phyloP scores from a whole-genome alignment of 2,113 vertebrate species.

The Dicaeum eximium region DNA sequence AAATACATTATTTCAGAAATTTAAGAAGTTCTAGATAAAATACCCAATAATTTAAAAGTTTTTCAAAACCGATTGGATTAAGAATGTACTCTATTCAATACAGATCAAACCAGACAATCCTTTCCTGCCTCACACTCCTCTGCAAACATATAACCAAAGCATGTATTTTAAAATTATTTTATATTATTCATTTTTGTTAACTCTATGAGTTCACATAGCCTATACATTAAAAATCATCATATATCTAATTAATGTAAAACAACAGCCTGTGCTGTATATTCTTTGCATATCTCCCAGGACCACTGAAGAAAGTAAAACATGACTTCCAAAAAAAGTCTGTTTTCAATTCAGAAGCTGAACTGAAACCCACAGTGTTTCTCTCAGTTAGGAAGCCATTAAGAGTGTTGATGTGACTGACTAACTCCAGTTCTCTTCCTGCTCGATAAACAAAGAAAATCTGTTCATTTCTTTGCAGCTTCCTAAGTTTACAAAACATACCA shows the following conservation, averaged over 20 bases:
- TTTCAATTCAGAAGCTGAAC: background rate
- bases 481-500: background rate
- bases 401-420: background rate
- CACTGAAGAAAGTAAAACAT: background rate
- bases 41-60: background rate
- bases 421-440: background rate
- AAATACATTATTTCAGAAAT: background rate
- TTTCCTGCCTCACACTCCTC: background rate
- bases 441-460: background rate
- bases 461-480: background rate
- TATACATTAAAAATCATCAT: background rate
- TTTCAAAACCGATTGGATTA: background rate
- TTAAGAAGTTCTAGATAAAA: background rate
- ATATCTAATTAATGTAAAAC: background rate
- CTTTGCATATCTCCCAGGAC: background rate
- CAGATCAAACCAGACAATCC: background rate
- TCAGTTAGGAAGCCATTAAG: background rate
- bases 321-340: background rate
- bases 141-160: background rate
- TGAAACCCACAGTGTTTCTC: background rate
- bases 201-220: background rate
- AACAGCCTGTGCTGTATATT: background rate
- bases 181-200: background rate
- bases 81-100: background rate
- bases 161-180: background rate